A percentile compares a stretch with the other conserved stretches of the same genome.
phyloP scores from a whole-genome alignment of 2,888 invertebrate genomes.

The Cylindroiulus punctatus region DNA sequence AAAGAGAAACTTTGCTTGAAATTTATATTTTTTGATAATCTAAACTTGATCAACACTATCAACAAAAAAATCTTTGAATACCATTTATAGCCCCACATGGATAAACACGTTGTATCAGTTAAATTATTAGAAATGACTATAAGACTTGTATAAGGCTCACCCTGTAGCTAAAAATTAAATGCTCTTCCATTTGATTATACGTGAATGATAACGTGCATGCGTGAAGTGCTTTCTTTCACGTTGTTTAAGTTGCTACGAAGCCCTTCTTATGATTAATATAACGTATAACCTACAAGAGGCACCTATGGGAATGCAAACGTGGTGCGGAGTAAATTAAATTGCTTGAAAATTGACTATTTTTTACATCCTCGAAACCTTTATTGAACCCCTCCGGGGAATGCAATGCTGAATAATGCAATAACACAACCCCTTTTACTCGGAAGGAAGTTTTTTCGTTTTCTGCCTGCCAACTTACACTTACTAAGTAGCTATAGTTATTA shows the following conservation, averaged over 20 bases:
- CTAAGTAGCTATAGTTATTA: not conserved
- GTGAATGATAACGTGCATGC: not conserved
- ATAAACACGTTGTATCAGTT: no score
- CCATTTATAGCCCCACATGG: no score
- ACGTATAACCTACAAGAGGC: not conserved
- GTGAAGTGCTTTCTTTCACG: not conserved
- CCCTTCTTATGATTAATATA: constrained; percentile 17
- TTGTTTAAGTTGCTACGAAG: constrained; percentile 15
- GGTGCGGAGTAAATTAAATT: constrained; percentile 15
- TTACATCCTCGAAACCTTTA: constrained; percentile 15
- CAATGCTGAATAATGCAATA: constrained; percentile 20
- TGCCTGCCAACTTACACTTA: not conserved
- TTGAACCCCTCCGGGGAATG: not conserved
- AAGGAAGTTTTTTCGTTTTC: not conserved
- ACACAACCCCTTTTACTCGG: not conserved
- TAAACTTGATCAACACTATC: no score
- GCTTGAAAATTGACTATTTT: constrained; percentile 26
- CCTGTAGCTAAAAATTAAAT: constrained; percentile 7
- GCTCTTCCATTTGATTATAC: not conserved
- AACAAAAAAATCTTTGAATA: no score
- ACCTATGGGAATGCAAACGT: constrained; percentile 34
- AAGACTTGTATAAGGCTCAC: not conserved
- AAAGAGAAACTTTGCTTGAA: not conserved
- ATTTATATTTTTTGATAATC: not conserved
- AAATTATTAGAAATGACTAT: no score